Evolutionary conservation across 2,113 vertebrate genomes (phyloP), one percentile per base, ranked within the genome.

Genomic region (Mastomys coucha): DNA sequence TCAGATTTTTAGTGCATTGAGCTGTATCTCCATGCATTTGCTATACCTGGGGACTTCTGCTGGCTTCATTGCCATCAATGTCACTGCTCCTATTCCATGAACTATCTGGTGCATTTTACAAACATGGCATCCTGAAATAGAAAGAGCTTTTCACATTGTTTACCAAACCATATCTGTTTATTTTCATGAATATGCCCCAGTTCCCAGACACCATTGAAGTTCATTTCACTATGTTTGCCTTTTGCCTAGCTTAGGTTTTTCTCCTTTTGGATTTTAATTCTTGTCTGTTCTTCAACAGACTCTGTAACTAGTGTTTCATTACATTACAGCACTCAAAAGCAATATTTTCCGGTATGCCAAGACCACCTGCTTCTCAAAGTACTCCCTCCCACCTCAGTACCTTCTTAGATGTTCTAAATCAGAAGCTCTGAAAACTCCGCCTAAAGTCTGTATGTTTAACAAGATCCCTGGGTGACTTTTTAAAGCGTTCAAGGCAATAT

Each of bases 291-390:
- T 72, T 89, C 53, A 20, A 77, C 42, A 95, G 42, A 70, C 65
- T 93, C 45, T 89, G 45, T 91, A 75, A 88, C 70, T 80, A 72
- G 89, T 51, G 33, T 67, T 94, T 96, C 58, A 91, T 95, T 81
- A 81, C 51, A 8, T 94, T 65, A 89, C 7, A 63, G n/a, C 60
- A 56, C 42, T 81, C 36, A 76, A 91, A 92, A 76, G 26, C n/a
- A 89, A 42, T 88, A 56, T 93, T 89, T 96, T 72, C 82, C n/a
- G 76, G 42, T 76, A 56, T 91, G 69, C 69, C 75, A 93, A 84
- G 65, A 93, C 73, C 69, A 94, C 78, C 31, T 96, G 75, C 69
- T 94, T 90, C 10, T 93, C 89, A 56, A 96, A 97, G 89, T 63
- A 33, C 36, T 81, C 20, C 16, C 39, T 81, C 17, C 16, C 65